phyloP scores from a whole-genome alignment of 2,113 vertebrate genomes.

The Eupsittula cactorum region DNA sequence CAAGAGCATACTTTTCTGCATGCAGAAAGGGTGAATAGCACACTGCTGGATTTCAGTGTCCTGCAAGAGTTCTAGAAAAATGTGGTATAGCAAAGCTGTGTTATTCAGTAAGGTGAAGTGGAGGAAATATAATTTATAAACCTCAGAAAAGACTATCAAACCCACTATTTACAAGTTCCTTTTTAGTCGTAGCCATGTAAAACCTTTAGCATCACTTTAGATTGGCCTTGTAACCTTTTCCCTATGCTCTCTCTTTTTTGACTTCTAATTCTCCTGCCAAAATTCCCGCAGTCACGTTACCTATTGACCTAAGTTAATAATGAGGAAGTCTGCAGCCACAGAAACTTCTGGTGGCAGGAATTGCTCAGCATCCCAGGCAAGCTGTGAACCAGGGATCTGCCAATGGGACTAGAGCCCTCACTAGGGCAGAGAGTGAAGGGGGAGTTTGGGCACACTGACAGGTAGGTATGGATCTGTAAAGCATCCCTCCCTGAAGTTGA shows the following conservation, averaged over 20 bases:
- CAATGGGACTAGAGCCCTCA: background rate
- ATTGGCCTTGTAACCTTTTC: background rate
- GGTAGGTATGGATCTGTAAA: background rate
- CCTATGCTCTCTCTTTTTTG: background rate
- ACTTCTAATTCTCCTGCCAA: background rate
- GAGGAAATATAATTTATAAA: slow-evolving; percentile 39
- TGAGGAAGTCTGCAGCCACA: background rate
- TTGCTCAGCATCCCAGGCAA: background rate
- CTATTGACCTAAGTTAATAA: background rate
- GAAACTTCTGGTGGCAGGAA: background rate
- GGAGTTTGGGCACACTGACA: background rate
- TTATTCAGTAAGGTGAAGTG: background rate
- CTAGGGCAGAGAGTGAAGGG: background rate
- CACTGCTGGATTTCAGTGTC: background rate
- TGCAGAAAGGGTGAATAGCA: slow-evolving; percentile 22
- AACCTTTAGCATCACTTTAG: slow-evolving; percentile 12
- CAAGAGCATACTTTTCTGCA: background rate
- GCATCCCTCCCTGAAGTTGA: background rate
- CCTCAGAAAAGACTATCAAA: background rate
- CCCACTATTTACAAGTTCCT: slow-evolving; percentile 17
- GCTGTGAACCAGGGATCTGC: background rate
- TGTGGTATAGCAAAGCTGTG: background rate
- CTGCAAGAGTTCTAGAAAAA: slow-evolving; percentile 32
- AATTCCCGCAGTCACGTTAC: background rate
- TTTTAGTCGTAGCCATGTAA: background rate